phyloP scores from a whole-genome alignment of 2,888 invertebrate species.

The Drosophila nr. medialis region DNA sequence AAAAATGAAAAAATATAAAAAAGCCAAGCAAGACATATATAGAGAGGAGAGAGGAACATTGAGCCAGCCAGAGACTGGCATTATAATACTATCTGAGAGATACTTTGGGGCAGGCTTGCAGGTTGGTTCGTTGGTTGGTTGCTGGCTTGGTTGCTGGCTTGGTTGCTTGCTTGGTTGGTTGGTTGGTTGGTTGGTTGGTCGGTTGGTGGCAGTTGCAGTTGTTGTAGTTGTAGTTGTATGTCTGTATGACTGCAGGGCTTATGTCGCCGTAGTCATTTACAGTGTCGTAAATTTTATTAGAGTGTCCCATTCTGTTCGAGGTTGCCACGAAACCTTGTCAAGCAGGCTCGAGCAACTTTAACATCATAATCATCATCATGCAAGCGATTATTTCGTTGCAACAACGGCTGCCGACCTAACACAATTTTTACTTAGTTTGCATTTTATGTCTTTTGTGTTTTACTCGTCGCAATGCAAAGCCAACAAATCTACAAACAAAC shows the following conservation, averaged over 20 bases:
- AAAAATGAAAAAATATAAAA: constrained; percentile 2
- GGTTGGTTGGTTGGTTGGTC: too few relatives aligned
- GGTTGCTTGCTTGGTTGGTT: background rate
- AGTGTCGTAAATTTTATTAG: constrained; percentile 80
- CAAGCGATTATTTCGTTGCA: constrained; percentile 20
- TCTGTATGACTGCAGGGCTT: constrained; percentile 66
- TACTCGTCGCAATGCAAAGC: constrained; percentile 1
- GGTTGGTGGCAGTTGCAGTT: background rate
- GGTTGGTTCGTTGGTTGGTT: constrained; percentile 33
- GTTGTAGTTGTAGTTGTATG: constrained; percentile 28
- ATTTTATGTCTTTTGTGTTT: constrained; percentile 55
- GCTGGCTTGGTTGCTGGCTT: too few relatives aligned
- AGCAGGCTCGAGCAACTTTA: constrained; percentile 52
- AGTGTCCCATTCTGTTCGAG: constrained; percentile 61
- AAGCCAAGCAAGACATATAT: constrained; percentile 1
- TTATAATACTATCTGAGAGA: constrained; percentile 49
- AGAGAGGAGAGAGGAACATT: constrained; percentile 19
- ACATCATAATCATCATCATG: constrained; percentile 41
- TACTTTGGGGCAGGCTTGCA: constrained; percentile 69
- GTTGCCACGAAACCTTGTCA: constrained; percentile 48
- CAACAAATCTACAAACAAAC: background rate
- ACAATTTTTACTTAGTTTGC: constrained; percentile 63
- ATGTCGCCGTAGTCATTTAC: constrained; percentile 66
- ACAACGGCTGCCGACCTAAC: constrained; percentile 42
- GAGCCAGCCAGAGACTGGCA: constrained; percentile 24